Base-by-base conservation (phyloP, 1,140 invertebrate species). In the Planococcus citri region DNA sequence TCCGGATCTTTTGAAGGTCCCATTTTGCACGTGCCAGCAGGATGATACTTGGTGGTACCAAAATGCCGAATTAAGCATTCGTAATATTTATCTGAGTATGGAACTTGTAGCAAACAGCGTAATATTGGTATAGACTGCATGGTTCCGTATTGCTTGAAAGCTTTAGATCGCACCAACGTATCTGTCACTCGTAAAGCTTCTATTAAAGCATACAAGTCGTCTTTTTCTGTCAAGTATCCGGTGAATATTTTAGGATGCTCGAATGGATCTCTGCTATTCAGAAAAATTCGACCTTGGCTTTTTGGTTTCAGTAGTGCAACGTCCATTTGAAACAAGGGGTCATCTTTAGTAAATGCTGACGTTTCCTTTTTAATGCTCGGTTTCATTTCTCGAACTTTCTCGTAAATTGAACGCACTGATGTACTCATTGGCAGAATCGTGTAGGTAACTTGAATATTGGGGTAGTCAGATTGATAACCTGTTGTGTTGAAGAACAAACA, bases 31-130 rank as follows among this genome's bases (percentile, higher is more conserved):
- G 83, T 83, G 4, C 81, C 82, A 0, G 78, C 78, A 1, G 78
- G 77, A 73, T 84, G 83, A 17, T 81, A 82, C 41, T 83, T 75
- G 29, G 77, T 79, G 57, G 76, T 75, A 1, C 79, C 41, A 22
- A 69, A 37, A 24, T 69, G 25, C 4, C 37, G 68, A 3, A 69
- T 1, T 2, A 57, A 38, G 20, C 68, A 69, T 69, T 41, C 22
- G 9, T 90, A 87, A 74, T 93, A 94, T 2, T 83, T 83, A 72
- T 94, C 90, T 8, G 68, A 69, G 21, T 69, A n/a, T 3, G 0
- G 85, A 86, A 17, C 72, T 83, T 81, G 25, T 3, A 84, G 80
- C 57, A 87, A 82, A 71, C 83, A 85, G 75, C 91, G 94, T n/a
- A 89, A 90, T 0, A 21, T 14, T 51, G 60, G 21, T 27, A 27